These are phyloP conservation scores for Callorhinus ursinus DNA, from an alignment of 2,113 vertebrate species.

Conservation along the genomic window DNA sequence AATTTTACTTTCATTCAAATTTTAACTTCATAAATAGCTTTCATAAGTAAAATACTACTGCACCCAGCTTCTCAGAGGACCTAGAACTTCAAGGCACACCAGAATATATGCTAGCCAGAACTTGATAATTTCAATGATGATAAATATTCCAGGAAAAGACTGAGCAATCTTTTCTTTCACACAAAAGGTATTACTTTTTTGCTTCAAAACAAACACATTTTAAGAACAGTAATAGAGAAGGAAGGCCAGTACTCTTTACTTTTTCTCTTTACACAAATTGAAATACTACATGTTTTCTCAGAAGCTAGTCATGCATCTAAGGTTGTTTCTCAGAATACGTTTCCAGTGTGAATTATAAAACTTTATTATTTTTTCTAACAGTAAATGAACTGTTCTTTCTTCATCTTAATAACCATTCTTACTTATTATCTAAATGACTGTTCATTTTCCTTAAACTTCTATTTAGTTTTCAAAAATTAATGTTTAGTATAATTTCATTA, in stretches of 20 bases:
- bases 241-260: not conserved
- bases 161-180: conserved; percentile 10
- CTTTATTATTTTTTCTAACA: conserved; percentile 39
- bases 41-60: conserved; percentile 39
- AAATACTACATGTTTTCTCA: conserved; percentile 16
- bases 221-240: not conserved
- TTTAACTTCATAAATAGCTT: conserved; percentile 44
- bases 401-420: conserved; percentile 27
- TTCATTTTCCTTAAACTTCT: conserved; percentile 16
- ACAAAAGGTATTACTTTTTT: not conserved
- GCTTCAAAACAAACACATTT: conserved; percentile 40
- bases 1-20: conserved; percentile 31
- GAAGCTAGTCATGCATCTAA: not conserved
- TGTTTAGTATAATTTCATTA: conserved; percentile 25
- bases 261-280: not conserved
- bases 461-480: conserved; percentile 24
- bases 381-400: conserved; percentile 39
- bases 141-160: conserved; percentile 49
- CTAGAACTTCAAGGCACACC: conserved; percentile 2
- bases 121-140: conserved; percentile 21
- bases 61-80: not conserved
- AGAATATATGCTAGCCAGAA: not conserved
- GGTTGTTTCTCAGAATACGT: conserved; percentile 24
- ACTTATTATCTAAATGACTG: not conserved
- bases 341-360: conserved; percentile 30